Conservation (phyloP, 1,140 invertebrate species). For the Amphibalanus amphitrite region DNA sequence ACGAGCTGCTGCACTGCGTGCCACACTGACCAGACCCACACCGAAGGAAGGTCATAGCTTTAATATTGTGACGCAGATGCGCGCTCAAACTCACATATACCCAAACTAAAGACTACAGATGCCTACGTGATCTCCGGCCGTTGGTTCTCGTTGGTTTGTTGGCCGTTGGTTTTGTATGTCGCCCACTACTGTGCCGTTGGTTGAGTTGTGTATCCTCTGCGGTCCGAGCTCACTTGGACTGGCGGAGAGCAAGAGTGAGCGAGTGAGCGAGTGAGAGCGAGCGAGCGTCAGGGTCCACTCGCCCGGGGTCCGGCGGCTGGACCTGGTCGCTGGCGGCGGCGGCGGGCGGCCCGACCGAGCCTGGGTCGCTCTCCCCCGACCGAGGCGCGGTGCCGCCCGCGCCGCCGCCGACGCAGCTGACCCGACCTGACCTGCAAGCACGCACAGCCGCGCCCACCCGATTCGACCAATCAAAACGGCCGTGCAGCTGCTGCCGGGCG, state of each 20-base stretch:
- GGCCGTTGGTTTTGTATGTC: neutral
- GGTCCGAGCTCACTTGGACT: neutral
- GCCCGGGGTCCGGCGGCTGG: neutral
- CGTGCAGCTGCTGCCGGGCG: no score
- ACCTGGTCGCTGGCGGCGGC: no score
- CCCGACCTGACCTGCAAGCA: no score
- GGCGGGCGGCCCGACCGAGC: no score
- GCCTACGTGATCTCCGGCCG: neutral
- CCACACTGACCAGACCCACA: neutral
- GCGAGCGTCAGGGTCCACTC: neutral
- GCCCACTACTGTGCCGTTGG: neutral
- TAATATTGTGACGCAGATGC: neutral
- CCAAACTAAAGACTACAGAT: no score
- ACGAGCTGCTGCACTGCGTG: no score
- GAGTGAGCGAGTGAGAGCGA: no score
- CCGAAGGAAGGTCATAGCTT: conserved; percentile 1
- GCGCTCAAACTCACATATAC: neutral
- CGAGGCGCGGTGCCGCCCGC: no score
- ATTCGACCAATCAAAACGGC: neutral
- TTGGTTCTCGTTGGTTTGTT: neutral
- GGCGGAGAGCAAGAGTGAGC: no score
- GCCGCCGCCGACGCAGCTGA: no score
- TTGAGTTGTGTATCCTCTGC: neutral
- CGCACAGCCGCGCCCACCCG: neutral
- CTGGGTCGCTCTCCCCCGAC: neutral